phyloP scores from a whole-genome alignment of 2,888 invertebrate species.

The Papilio elwesi region DNA sequence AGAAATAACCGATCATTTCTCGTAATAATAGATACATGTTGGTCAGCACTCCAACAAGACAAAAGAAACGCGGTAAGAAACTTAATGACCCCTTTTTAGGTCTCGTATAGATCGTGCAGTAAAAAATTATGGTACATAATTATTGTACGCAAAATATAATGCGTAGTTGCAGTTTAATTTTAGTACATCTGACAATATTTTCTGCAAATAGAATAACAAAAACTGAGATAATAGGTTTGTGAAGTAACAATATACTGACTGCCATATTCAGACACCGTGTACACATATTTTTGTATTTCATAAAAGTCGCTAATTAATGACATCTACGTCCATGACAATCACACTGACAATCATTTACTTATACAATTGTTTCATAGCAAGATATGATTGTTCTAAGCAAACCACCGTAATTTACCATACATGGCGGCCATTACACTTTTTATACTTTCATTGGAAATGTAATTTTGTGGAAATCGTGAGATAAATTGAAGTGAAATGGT shows the following conservation, averaged over 20 bases:
- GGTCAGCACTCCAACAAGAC: conserved; percentile 10
- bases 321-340: background rate
- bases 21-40: conserved; percentile 18
- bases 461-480: too few relatives aligned
- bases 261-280: background rate
- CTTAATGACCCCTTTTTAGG: conserved; percentile 30
- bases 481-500: too few relatives aligned
- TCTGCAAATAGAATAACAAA: conserved; percentile 21
- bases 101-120: conserved; percentile 41
- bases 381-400: too few relatives aligned
- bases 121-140: conserved; percentile 38
- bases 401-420: too few relatives aligned
- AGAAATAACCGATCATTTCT: conserved; percentile 11
- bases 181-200: conserved; percentile 41
- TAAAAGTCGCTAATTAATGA: background rate
- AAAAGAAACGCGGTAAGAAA: conserved; percentile 20
- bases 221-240: conserved; percentile 10
- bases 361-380: too few relatives aligned
- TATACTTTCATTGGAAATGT: too few relatives aligned
- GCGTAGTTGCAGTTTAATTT: conserved; percentile 35
- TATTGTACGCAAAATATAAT: conserved; percentile 23
- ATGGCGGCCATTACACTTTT: too few relatives aligned
- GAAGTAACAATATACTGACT: conserved; percentile 2
- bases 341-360: too few relatives aligned
- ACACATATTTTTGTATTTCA: background rate